A percentile compares a stretch with the other conserved stretches of the same genome.
phyloP scores from a whole-genome alignment of 2,797 vertebrate species.

The Dallia pectoralis region DNA sequence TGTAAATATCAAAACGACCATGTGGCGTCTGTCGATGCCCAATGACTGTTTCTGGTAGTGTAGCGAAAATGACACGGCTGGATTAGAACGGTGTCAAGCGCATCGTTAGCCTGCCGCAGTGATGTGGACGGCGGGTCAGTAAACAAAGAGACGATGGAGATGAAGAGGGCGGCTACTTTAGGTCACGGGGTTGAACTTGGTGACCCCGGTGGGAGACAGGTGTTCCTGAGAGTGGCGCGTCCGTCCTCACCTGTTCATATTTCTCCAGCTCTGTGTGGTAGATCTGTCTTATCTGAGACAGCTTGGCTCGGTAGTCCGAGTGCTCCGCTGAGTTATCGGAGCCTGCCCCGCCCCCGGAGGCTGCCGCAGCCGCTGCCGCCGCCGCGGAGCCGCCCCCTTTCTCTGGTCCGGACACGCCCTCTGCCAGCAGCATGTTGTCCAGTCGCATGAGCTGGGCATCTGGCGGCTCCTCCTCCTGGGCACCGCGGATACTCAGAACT shows the following conservation, averaged over 20 bases:
- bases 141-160: neutral
- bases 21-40: neutral
- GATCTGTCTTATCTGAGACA: conserved; percentile 97
- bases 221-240: neutral
- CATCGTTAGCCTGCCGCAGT: neutral
- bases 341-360: conserved; percentile 82
- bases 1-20: neutral
- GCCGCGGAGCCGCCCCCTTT: conserved; percentile 92
- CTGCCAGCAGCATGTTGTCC: conserved; percentile 98
- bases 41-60: too few relatives aligned
- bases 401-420: conserved; percentile 93
- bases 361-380: conserved; percentile 86
- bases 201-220: neutral
- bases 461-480: conserved; percentile 94
- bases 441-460: conserved; percentile 96
- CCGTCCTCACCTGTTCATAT: conserved; percentile 88
- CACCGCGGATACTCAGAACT: conserved; percentile 97
- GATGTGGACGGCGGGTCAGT: neutral
- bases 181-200: neutral
- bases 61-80: too few relatives aligned
- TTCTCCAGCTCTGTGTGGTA: conserved; percentile 99
- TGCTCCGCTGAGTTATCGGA: conserved; percentile 93
- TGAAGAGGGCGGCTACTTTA: neutral
- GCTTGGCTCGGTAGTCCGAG: conserved; percentile 95
- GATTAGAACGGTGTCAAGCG: neutral